Evolutionary conservation across 2,113 vertebrate species (phyloP).

Genomic region (Esox niger): DNA sequence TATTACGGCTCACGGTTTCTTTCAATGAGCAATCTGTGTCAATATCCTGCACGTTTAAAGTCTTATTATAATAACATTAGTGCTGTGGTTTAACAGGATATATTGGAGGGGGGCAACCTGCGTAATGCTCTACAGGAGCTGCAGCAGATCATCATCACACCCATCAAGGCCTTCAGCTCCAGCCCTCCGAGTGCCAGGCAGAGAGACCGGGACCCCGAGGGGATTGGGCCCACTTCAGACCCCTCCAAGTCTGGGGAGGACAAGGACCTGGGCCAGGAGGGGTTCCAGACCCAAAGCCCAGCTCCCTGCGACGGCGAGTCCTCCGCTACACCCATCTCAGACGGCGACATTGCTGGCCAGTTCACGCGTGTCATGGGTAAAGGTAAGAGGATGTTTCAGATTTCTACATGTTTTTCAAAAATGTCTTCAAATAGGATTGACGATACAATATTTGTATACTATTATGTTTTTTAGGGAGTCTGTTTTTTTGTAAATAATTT

Average conservation of each 20-base stretch:
- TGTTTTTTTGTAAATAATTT: no score
- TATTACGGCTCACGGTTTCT: not conserved
- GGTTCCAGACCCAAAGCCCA: slow-evolving; percentile 79
- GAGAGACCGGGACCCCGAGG: slow-evolving; percentile 56
- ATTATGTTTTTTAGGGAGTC: no score
- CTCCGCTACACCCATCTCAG: slow-evolving; percentile 79
- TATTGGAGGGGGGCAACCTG: slow-evolving; percentile 91
- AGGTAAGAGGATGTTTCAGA: slow-evolving; percentile 74
- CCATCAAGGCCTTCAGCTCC: slow-evolving; percentile 86
- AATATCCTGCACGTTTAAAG: not conserved
- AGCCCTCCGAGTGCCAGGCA: slow-evolving; percentile 67
- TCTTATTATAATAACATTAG: not conserved
- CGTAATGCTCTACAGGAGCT: slow-evolving; percentile 90
- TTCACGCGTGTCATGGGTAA: slow-evolving; percentile 95
- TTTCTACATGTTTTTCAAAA: no score
- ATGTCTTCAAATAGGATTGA: no score
- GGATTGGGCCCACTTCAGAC: slow-evolving; percentile 59
- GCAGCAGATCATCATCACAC: slow-evolving; percentile 89
- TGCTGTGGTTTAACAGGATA: slow-evolving; percentile 71
- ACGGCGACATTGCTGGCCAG: slow-evolving; percentile 90
- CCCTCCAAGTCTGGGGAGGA: slow-evolving; percentile 67
- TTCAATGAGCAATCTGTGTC: not conserved
- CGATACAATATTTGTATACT: no score
- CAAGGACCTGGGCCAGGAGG: slow-evolving; percentile 74
- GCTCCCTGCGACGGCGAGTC: slow-evolving; percentile 83